Base-by-base conservation (phyloP, 1,140 invertebrate genomes). In the Rhizoglyphus robini region DNA sequence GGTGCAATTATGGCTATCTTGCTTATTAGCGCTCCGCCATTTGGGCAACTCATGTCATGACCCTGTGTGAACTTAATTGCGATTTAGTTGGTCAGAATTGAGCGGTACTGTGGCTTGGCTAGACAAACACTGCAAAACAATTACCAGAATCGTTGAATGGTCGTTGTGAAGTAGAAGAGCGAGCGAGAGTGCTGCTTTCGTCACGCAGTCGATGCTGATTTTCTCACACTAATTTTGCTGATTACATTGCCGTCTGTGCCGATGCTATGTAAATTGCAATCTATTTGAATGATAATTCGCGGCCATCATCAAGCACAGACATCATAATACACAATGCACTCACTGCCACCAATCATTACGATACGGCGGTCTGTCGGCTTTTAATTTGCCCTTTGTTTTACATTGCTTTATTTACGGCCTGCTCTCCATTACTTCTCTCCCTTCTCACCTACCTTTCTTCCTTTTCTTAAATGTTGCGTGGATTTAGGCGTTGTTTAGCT, bases 301-400 rank as follows among this genome's bases (percentile, higher is more conserved):
- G 51, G 51, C 51, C 51, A 54, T 54, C 51, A 41, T 41, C 36
- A 41, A 18, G 36, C 8, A 41, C 36, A 8, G 36, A 41, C 36
- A 41, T 41, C 36, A 8, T 41, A 41, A 41, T 41, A 41, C 8
- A 11, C 36, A 41, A 41, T 41, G 36, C 8, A 25, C 8, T 23
- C 8, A 54, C 51, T 8, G 8, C 51, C 8, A 11, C 51, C 51
- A 8, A 54, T 54, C 51, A 32, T 32, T 27, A 32, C 8, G 51
- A 46, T 23, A 20, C 51, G 51, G 51, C 51, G 8, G 23, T 25
- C 51, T 8, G 51, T 25, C 51, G 51, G 51, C 51, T 54, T 54
- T 54, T 54, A 54, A 54, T 54, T 54, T 54, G 51, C 51, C 51
- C 20, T 54, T 54, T 54, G 51, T 54, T 54, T 54, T 54, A 27